Conservation (phyloP, 2,113 vertebrate species). For the Osmerus mordax region DNA sequence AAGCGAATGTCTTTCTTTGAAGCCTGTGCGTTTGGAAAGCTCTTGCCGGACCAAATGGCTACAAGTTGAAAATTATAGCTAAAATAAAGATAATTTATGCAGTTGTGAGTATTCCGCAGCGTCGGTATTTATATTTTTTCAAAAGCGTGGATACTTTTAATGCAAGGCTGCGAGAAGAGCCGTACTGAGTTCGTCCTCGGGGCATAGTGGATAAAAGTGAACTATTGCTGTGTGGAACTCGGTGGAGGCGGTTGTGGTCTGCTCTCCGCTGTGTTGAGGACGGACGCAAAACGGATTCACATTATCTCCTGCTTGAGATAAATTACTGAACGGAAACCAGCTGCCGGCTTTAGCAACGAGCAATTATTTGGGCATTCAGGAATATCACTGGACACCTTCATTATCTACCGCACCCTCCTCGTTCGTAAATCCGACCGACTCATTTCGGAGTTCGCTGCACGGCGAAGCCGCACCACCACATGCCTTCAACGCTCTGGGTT, state of each 20-base stretch:
- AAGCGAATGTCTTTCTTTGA: background rate
- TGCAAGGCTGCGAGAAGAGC: slow-evolving; percentile 36
- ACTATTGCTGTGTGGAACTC: slow-evolving; percentile 42
- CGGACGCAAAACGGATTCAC: slow-evolving; percentile 38
- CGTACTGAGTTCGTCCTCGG: slow-evolving; percentile 40
- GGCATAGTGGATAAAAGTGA: slow-evolving; percentile 44
- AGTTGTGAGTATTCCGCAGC: background rate
- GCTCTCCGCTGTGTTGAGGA: slow-evolving; percentile 31
- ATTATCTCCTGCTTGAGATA: slow-evolving; percentile 52
- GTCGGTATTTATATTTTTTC: slow-evolving; percentile 5
- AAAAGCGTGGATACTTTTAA: slow-evolving; percentile 30
- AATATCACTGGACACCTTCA: slow-evolving; percentile 31
- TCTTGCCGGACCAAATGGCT: slow-evolving; percentile 21
- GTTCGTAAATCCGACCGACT: slow-evolving; percentile 32
- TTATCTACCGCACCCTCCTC: slow-evolving; percentile 18
- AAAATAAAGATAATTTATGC: background rate
- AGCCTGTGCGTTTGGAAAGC: background rate
- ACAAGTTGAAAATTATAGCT: slow-evolving; percentile 8
- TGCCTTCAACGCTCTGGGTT: slow-evolving; percentile 33
- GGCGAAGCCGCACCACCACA: slow-evolving; percentile 28
- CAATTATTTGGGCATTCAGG: slow-evolving; percentile 28
- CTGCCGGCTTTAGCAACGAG: slow-evolving; percentile 54
- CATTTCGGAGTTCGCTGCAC: slow-evolving; percentile 33
- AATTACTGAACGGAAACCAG: slow-evolving; percentile 52
- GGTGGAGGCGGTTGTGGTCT: slow-evolving; percentile 25